phyloP scores from a whole-genome alignment of 2,797 vertebrate genomes.

The Cottoperca gobio region DNA sequence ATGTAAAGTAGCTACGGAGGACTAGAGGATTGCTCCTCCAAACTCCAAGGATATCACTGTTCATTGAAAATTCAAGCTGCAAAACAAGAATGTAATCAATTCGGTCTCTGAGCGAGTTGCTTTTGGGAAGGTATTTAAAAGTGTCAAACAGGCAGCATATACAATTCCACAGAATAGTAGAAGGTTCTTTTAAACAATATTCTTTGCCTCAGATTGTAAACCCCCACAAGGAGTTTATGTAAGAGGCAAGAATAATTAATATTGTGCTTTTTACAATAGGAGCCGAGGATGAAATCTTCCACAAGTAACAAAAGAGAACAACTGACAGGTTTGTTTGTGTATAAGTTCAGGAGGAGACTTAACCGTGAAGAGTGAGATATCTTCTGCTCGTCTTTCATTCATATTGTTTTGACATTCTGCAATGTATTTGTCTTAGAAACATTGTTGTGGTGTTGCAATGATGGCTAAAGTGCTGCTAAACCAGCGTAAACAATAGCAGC shows the following conservation, averaged over 20 bases:
- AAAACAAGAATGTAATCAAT: slow-evolving; percentile 19
- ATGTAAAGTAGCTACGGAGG: neutral
- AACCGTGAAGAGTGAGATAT: neutral
- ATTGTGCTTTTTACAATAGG: slow-evolving; percentile 6
- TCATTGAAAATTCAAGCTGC: slow-evolving; percentile 5
- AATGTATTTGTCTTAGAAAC: neutral
- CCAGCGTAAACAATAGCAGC: slow-evolving; percentile 28
- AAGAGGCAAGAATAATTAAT: slow-evolving; percentile 15
- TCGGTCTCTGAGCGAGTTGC: neutral
- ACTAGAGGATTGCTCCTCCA: neutral
- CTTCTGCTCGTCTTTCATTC: neutral
- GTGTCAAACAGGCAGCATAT: slow-evolving; percentile 7
- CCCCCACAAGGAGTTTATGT: slow-evolving; percentile 10
- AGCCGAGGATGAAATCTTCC: slow-evolving; percentile 16
- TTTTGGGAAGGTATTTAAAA: slow-evolving; percentile 10
- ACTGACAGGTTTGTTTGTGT: neutral
- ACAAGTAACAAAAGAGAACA: slow-evolving; percentile 11
- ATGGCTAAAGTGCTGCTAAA: slow-evolving; percentile 3
- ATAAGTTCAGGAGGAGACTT: neutral
- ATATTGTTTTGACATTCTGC: neutral
- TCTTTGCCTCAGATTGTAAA: slow-evolving; percentile 17
- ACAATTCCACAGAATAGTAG: slow-evolving; percentile 32
- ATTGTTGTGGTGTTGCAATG: neutral
- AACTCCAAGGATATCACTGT: neutral
- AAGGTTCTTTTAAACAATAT: slow-evolving; percentile 39